Percentiles rank a stretch among this genome's conserved stretches.
Conservation (phyloP, 2,113 vertebrate genomes). For the Apeltes quadracus region DNA sequence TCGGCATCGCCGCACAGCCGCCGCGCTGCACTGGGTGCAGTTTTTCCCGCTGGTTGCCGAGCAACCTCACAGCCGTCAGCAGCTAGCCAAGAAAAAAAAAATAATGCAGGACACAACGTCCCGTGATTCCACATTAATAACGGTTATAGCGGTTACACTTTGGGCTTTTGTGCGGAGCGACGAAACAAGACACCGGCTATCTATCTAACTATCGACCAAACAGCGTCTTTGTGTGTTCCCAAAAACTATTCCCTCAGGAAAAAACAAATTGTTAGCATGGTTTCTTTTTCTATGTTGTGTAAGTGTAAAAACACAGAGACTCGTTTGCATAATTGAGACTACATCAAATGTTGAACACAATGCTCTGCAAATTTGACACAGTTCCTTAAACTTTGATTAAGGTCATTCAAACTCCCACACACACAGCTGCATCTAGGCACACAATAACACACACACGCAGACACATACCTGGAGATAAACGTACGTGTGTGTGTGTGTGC, state of each 20-base stretch:
- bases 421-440: background rate
- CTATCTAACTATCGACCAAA: background rate
- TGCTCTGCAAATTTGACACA: background rate
- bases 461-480: conserved; percentile 14
- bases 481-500: conserved; percentile 48
- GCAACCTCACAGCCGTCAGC: background rate
- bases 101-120: background rate
- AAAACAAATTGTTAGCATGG: background rate
- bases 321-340: background rate
- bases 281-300: background rate
- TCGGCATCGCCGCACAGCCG: background rate
- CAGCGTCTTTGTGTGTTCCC: background rate
- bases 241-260: background rate
- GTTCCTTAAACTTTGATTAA: background rate
- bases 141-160: background rate
- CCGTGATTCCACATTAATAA: background rate
- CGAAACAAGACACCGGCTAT: background rate
- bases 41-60: background rate
- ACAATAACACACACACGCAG: conserved; percentile 9
- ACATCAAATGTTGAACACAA: background rate
- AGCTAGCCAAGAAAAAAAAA: background rate
- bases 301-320: background rate
- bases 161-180: background rate
- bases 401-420: conserved; percentile 5
- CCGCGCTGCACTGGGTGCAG: background rate